phyloP scores from a whole-genome alignment of 2,888 invertebrate genomes.

The Bombylius discolor region DNA sequence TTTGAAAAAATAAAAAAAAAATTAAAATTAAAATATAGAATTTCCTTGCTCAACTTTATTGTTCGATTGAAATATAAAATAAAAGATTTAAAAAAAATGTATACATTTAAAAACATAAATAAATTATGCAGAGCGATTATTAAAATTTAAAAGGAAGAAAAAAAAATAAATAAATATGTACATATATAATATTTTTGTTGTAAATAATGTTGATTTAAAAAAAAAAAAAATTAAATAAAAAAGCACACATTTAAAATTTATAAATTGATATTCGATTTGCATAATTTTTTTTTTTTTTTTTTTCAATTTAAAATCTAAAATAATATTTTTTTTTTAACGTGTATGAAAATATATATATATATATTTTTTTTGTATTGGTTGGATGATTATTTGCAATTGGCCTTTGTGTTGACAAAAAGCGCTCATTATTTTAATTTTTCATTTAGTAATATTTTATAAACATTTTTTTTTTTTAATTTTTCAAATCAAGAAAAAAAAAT shows the following conservation, averaged over 20 bases:
- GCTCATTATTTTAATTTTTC: conserved; percentile 23
- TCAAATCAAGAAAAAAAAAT: neutral
- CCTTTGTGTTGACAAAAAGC: conserved; percentile 39
- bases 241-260: no score
- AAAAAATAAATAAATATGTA: neutral
- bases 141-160: neutral
- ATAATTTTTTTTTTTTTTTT: neutral
- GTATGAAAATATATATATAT: no score
- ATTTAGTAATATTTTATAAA: conserved; percentile 1
- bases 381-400: conserved; percentile 39
- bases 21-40: no score
- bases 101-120: neutral
- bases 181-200: neutral
- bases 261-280: neutral
- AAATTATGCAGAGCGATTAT: neutral
- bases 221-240: no score
- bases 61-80: neutral
- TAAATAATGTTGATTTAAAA: neutral
- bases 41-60: neutral
- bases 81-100: neutral
- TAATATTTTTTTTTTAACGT: neutral
- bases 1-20: no score
- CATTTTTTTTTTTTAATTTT: neutral
- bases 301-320: neutral
- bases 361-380: conserved; percentile 16